Evolutionary conservation across 2,888 invertebrate species (phyloP).

Genomic region (Fabriciana adippe): DNA sequence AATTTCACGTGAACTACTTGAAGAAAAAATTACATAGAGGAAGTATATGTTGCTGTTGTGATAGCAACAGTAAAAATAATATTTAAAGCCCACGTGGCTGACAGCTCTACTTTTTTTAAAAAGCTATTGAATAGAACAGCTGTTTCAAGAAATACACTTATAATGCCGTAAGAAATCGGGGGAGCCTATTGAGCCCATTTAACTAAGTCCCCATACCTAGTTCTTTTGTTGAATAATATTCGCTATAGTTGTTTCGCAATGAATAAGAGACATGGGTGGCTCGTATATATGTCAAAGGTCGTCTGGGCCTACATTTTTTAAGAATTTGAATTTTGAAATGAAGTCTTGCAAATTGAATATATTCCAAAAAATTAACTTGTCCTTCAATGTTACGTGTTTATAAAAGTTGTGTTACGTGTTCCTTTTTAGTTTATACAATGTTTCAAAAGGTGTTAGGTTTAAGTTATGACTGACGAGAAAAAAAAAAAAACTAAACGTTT

Average conservation of each 20-base stretch:
- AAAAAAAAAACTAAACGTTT: too few relatives aligned
- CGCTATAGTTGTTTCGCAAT: constrained; percentile 59
- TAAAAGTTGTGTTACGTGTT: too few relatives aligned
- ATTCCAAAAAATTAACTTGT: too few relatives aligned
- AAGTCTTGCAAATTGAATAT: too few relatives aligned
- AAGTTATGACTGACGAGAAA: too few relatives aligned
- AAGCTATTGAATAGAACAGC: constrained; percentile 72
- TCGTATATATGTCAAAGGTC: constrained; percentile 71
- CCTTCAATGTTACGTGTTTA: too few relatives aligned
- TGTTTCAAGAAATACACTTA: constrained; percentile 72
- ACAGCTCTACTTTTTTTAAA: constrained; percentile 44
- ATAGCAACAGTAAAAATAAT: constrained; percentile 36
- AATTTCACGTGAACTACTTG: too few relatives aligned
- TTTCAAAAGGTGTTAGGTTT: too few relatives aligned
- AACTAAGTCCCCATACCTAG: constrained; percentile 47
- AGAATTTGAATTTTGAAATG: not conserved
- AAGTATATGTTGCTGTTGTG: constrained; percentile 21
- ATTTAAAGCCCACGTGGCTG: constrained; percentile 63
- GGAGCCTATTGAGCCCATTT: constrained; percentile 57
- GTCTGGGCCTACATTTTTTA: constrained; percentile 45
- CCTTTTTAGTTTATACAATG: too few relatives aligned
- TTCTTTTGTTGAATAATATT: constrained; percentile 67
- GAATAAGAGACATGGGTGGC: constrained; percentile 52
- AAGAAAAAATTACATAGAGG: not conserved
- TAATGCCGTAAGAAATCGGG: constrained; percentile 62